Evolutionary conservation across 2,888 invertebrate species (phyloP).

Genomic region (Chrysodeixis includens): DNA sequence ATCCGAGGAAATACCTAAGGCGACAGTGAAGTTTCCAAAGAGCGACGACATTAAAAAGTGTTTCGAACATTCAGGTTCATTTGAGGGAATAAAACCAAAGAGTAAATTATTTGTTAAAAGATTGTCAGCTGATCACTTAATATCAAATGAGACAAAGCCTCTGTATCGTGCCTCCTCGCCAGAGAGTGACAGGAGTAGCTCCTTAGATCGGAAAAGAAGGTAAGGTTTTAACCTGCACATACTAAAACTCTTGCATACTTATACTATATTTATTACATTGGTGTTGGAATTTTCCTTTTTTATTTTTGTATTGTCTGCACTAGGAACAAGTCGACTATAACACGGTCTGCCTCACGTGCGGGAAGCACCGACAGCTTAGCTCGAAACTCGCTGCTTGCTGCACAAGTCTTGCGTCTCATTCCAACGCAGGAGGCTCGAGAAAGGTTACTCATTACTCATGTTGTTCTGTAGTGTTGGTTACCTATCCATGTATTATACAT

Average conservation of each 20-base stretch:
- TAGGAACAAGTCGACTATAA: slow-evolving; percentile 83
- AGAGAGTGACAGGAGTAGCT: slow-evolving; percentile 86
- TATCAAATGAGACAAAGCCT: slow-evolving; percentile 81
- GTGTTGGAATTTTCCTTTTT: slow-evolving; percentile 39
- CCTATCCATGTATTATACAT: slow-evolving; percentile 2
- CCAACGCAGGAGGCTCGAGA: slow-evolving; percentile 95
- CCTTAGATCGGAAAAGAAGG: slow-evolving; percentile 84
- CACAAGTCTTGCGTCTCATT: slow-evolving; percentile 94
- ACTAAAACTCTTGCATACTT: slow-evolving; percentile 9
- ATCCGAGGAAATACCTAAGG: slow-evolving; percentile 84
- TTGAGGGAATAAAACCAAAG: slow-evolving; percentile 84
- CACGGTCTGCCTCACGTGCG: slow-evolving; percentile 80
- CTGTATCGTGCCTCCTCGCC: slow-evolving; percentile 84
- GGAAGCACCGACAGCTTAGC: slow-evolving; percentile 92
- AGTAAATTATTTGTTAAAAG: slow-evolving; percentile 85
- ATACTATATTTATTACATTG: slow-evolving; percentile 30
- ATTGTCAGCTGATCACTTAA: slow-evolving; percentile 85
- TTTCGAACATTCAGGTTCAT: slow-evolving; percentile 85
- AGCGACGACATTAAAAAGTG: slow-evolving; percentile 77
- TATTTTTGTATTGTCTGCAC: slow-evolving; percentile 56
- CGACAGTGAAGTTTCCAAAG: slow-evolving; percentile 82
- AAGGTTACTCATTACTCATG: slow-evolving; percentile 83
- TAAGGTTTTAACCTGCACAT: slow-evolving; percentile 43
- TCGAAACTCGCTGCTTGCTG: slow-evolving; percentile 93
- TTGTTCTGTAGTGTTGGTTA: slow-evolving; percentile 15